Evolutionary conservation across 2,113 vertebrate genomes (phyloP).

Genomic region (Mirza zaza): DNA sequence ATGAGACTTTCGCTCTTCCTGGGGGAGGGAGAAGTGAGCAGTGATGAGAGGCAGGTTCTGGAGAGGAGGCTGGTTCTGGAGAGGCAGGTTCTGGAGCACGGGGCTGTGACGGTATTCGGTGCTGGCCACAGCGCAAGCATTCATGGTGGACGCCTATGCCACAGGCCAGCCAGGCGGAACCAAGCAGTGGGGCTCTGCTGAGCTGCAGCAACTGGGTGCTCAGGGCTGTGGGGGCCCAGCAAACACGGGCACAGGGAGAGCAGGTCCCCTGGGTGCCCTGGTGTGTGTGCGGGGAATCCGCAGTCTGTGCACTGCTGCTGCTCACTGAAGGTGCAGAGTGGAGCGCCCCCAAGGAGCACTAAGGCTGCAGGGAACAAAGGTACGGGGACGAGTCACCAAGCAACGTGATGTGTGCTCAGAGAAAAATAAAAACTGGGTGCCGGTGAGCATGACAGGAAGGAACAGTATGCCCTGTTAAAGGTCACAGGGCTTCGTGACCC

Average conservation of each 20-base stretch:
- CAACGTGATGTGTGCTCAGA: accelerated
- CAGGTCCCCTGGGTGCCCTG: accelerated
- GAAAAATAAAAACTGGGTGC: not conserved
- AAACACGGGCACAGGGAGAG: accelerated
- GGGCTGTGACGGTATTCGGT: not conserved
- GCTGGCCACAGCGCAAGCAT: not conserved
- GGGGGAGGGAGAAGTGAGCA: not conserved
- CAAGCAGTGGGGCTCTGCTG: not conserved
- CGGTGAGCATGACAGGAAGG: not conserved
- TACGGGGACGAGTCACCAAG: not conserved
- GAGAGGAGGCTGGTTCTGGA: no score
- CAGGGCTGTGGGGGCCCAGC: not conserved
- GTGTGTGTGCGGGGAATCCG: accelerated
- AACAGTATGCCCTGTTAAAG: accelerated
- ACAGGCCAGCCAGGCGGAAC: not conserved
- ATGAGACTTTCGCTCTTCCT: not conserved
- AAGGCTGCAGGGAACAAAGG: not conserved
- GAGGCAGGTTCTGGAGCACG: no score
- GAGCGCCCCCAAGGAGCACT: not conserved
- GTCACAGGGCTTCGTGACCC: not conserved
- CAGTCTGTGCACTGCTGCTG: not conserved
- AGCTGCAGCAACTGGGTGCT: not conserved
- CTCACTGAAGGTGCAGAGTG: not conserved
- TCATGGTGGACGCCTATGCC: not conserved
- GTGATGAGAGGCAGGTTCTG: not conserved